These are phyloP conservation scores for Crocodylus rhombifer DNA, from an alignment of 2,797 vertebrate genomes.

Conservation along the genomic window DNA sequence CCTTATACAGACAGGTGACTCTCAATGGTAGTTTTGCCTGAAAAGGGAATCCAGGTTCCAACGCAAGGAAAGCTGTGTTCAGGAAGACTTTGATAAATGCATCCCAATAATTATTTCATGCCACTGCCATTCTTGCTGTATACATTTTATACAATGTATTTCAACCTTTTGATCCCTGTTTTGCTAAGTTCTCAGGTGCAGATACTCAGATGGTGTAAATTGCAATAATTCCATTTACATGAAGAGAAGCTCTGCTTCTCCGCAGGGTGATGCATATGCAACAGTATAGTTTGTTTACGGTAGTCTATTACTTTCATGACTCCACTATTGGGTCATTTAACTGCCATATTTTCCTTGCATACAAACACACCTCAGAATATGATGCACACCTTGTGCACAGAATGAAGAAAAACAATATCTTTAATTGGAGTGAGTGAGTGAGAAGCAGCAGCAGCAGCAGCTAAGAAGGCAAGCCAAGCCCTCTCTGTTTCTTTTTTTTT, in stretches of 20 bases:
- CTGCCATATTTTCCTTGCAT: too few species aligned
- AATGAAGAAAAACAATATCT: too few species aligned
- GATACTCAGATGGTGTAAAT: constrained; percentile 17
- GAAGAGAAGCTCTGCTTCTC: background rate
- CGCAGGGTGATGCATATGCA: background rate
- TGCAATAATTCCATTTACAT: background rate
- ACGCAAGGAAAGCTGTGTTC: constrained; percentile 5
- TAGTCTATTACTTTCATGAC: background rate
- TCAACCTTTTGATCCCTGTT: constrained; percentile 8
- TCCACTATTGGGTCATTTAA: too few species aligned
- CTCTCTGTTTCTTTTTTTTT: too few species aligned
- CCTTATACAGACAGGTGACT: background rate
- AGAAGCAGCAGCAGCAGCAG: too few species aligned
- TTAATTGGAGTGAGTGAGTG: too few species aligned
- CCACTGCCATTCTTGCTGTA: constrained; percentile 4
- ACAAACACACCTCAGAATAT: too few species aligned
- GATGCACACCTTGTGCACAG: too few species aligned
- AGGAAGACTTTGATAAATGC: constrained; percentile 48
- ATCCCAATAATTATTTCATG: constrained; percentile 45
- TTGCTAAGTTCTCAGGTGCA: constrained; percentile 12
- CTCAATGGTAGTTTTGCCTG: constrained; percentile 37
- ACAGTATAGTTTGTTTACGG: background rate
- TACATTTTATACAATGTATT: constrained; percentile 16
- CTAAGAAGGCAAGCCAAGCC: too few species aligned
- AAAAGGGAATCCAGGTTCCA: background rate